Percentiles rank a stretch among this genome's conserved stretches.
These are phyloP conservation scores for Zootoca vivipara DNA, from an alignment of 2,113 vertebrate genomes.

Conservation along the genomic window DNA sequence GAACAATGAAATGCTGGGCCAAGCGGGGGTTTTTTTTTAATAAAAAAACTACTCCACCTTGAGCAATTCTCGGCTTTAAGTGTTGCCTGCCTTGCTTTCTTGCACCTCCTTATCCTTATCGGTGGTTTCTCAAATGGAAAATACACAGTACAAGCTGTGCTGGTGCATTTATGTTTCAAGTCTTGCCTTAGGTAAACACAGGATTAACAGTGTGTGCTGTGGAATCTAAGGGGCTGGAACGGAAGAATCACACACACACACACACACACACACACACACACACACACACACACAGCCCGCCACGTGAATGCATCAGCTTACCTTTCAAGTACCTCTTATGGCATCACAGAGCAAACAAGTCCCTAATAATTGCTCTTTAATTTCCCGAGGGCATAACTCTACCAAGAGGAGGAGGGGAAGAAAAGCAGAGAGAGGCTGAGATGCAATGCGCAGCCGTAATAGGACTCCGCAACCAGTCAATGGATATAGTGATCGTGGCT, in stretches of 20 bases:
- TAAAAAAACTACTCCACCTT: neutral
- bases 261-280: neutral
- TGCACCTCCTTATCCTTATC: constrained; percentile 25
- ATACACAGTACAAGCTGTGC: constrained; percentile 10
- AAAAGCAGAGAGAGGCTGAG: accelerated
- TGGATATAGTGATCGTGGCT: neutral
- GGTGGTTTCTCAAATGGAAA: constrained; percentile 26
- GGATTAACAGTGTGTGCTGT: constrained; percentile 23
- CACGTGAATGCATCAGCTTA: constrained; percentile 30
- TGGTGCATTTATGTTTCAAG: constrained; percentile 19
- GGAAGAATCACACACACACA: neutral
- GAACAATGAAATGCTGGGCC: accelerated
- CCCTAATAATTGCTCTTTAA: constrained; percentile 53
- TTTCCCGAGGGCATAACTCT: constrained; percentile 42
- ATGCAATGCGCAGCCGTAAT: neutral
- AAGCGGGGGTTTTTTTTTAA: accelerated
- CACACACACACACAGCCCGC: neutral
- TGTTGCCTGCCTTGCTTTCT: neutral
- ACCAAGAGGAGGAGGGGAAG: constrained; percentile 16
- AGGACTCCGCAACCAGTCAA: neutral
- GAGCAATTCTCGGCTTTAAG: accelerated
- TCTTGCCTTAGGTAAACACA: constrained; percentile 57
- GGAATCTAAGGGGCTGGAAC: constrained; percentile 16
- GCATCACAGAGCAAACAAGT: constrained; percentile 46
- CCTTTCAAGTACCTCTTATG: constrained; percentile 41